A percentile compares a stretch with the other conserved stretches of the same genome.
Conservation (phyloP, 2,888 invertebrate species). For the Anarsia innoxiella region DNA sequence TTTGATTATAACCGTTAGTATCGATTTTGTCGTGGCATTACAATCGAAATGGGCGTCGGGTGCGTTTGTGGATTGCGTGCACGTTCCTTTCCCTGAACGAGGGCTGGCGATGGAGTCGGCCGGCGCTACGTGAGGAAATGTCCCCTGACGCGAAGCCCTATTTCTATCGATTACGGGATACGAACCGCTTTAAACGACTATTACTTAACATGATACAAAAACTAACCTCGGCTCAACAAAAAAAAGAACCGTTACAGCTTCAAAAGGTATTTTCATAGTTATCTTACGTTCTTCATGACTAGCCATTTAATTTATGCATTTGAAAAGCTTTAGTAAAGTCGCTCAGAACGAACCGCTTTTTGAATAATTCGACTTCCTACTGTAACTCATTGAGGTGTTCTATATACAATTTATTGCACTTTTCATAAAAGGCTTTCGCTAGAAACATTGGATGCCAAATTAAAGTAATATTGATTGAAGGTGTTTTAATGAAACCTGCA, state of each 20-base stretch:
- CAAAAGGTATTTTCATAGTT: no score
- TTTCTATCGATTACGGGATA: slow-evolving; percentile 33
- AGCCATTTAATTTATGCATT: no score
- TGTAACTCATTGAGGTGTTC: no score
- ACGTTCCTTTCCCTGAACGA: slow-evolving; percentile 48
- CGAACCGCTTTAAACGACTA: slow-evolving; percentile 19
- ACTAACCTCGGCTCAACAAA: slow-evolving; percentile 1
- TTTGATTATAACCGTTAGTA: slow-evolving; percentile 16
- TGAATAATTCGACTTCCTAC: no score
- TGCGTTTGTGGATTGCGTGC: slow-evolving; percentile 45
- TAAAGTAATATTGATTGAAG: no score
- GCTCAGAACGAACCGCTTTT: no score
- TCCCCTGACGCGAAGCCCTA: slow-evolving; percentile 33
- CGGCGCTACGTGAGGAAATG: slow-evolving; percentile 46
- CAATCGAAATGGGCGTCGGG: slow-evolving; percentile 25
- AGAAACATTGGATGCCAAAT: no score
- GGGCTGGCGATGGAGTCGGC: slow-evolving; percentile 38
- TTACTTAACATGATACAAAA: slow-evolving; percentile 9
- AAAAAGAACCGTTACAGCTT: slow-evolving; percentile 5
- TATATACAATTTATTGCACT: no score
- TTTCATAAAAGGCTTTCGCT: no score
- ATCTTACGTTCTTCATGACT: no score
- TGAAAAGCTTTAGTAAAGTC: no score
- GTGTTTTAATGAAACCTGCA: no score
- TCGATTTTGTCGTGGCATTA: slow-evolving; percentile 30